These are phyloP conservation scores for Drosophila elegans DNA, from an alignment of 1,140 invertebrate genomes.

Conservation along the genomic window DNA sequence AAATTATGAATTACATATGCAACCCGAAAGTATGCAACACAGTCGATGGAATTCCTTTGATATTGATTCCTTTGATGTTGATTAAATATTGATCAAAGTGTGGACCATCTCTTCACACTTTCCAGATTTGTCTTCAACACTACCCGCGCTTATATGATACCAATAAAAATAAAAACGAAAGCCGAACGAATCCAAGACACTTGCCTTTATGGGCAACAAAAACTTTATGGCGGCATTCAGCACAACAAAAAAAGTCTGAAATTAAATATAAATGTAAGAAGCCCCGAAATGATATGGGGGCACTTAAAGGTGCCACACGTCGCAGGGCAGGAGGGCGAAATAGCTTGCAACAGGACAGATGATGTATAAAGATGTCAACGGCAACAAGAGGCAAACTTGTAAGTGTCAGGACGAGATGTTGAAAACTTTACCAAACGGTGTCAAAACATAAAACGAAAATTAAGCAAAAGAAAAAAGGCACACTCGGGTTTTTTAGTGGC, in stretches of 20 bases:
- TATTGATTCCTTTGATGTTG: slow-evolving; percentile 13
- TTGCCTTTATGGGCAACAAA: slow-evolving; percentile 66
- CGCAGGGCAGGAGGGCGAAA: not conserved
- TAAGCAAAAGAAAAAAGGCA: slow-evolving; percentile 52
- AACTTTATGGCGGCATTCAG: slow-evolving; percentile 51
- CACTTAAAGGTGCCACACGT: slow-evolving; percentile 27
- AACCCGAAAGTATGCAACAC: not conserved
- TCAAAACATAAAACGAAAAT: slow-evolving; percentile 77
- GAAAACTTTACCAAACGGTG: slow-evolving; percentile 48
- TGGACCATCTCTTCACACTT: slow-evolving; percentile 19
- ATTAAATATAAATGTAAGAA: slow-evolving; percentile 70
- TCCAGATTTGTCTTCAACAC: slow-evolving; percentile 19
- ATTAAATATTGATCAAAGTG: slow-evolving; percentile 41
- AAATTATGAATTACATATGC: not conserved
- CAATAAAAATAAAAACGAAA: slow-evolving; percentile 38
- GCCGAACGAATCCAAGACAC: slow-evolving; percentile 34
- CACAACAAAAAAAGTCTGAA: slow-evolving; percentile 44
- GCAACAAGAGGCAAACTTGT: slow-evolving; percentile 71
- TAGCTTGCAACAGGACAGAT: slow-evolving; percentile 52
- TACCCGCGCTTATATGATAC: slow-evolving; percentile 3
- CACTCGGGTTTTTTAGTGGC: slow-evolving; percentile 41
- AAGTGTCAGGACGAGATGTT: slow-evolving; percentile 53
- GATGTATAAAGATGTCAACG: slow-evolving; percentile 79
- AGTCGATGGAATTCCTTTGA: slow-evolving; percentile 1
- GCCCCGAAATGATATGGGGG: slow-evolving; percentile 35